Percentiles rank a stretch among this genome's conserved stretches.
Conservation (phyloP, 2,888 invertebrate genomes). For the Troilus luridus region DNA sequence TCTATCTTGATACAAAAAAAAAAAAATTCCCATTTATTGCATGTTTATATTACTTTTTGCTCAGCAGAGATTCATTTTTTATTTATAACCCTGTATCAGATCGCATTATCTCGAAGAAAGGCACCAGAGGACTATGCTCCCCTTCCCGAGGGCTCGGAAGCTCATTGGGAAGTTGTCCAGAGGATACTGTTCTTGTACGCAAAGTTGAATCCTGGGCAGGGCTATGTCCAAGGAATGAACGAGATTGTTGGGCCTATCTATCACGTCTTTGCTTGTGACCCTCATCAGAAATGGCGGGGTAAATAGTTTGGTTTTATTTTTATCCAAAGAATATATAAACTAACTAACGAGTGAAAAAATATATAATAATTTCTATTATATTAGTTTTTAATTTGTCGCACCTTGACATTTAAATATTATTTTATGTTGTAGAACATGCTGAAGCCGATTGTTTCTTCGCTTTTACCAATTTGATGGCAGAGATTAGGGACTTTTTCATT, state of each 20-base stretch:
- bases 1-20: too few species aligned
- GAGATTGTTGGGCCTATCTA: slow-evolving; percentile 99
- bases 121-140: slow-evolving; percentile 87
- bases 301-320: slow-evolving; percentile 64
- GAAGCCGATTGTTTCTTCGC: slow-evolving; percentile 99
- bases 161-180: slow-evolving; percentile 99
- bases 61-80: not conserved
- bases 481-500: slow-evolving; percentile 97
- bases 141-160: slow-evolving; percentile 91
- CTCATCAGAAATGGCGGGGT: slow-evolving; percentile 85
- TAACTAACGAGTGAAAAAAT: slow-evolving; percentile 4
- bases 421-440: slow-evolving; percentile 80
- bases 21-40: not conserved
- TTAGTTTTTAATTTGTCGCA: not conserved
- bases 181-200: slow-evolving; percentile 97
- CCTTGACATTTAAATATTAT: slow-evolving; percentile 16
- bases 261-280: slow-evolving; percentile 94
- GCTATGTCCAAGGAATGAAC: slow-evolving; percentile 99
- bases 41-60: not conserved
- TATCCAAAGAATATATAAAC: slow-evolving; percentile 47
- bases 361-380: not conserved
- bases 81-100: slow-evolving; percentile 69
- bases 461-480: slow-evolving; percentile 97
- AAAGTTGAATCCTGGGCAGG: slow-evolving; percentile 97
- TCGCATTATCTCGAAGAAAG: slow-evolving; percentile 81